These are phyloP conservation scores for Apeltes quadracus DNA, from an alignment of 2,113 vertebrate species.

Conservation along the genomic window DNA sequence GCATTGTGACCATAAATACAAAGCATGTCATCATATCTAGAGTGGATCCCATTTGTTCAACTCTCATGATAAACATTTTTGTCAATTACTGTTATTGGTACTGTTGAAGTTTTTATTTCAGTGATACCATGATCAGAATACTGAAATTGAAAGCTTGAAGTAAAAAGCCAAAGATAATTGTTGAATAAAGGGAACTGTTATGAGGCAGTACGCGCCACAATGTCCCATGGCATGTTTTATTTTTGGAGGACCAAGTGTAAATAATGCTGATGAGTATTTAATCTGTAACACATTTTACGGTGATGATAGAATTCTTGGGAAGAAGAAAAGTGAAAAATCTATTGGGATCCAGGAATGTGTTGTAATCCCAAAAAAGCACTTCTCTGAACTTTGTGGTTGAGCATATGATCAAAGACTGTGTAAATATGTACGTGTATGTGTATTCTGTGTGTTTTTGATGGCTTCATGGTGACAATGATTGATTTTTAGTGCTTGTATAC, in stretches of 20 bases:
- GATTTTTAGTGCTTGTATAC: constrained; percentile 31
- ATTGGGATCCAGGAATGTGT: not conserved
- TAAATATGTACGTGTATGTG: constrained; percentile 5
- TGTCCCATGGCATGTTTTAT: constrained; percentile 8
- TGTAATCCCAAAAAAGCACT: constrained; percentile 1
- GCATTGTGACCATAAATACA: constrained; percentile 10
- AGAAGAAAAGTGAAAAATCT: not conserved
- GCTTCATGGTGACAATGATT: constrained; percentile 34
- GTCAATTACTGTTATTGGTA: not conserved
- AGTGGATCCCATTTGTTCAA: not conserved
- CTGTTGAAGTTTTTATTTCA: not conserved
- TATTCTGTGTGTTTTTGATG: constrained; percentile 25
- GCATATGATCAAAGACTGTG: not conserved
- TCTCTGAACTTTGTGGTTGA: not conserved
- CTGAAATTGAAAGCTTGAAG: not conserved
- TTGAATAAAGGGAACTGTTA: constrained; percentile 27
- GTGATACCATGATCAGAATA: not conserved
- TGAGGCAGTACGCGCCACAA: constrained; percentile 8
- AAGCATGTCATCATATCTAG: not conserved
- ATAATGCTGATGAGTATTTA: constrained; percentile 17
- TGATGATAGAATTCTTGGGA: not conserved
- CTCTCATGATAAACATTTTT: not conserved
- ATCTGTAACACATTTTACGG: constrained; percentile 26
- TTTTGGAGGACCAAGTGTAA: constrained; percentile 2
- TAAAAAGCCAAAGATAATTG: constrained; percentile 48